Evolutionary conservation across 2,113 vertebrate species (phyloP), one percentile per base, ranked within the genome.

Genomic region (Apteryx owenii): DNA sequence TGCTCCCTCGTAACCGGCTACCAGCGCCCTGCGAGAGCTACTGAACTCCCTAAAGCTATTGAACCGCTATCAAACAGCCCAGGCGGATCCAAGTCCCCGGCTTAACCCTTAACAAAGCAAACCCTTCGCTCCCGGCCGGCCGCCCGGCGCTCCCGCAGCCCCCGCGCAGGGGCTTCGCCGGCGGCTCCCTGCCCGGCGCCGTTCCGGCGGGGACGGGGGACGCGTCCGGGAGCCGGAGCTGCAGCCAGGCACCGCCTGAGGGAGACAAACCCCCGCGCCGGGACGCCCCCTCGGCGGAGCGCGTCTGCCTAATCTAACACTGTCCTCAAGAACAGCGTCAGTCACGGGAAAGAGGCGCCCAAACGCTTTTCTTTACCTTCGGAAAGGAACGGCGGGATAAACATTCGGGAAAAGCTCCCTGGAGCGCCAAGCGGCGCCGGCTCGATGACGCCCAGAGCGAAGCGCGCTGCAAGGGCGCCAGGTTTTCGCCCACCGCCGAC

Each of bases 221-320:
- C 14, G 44, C 15, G 44, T 29, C 17, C 26, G 5, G 62, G 10
- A 26, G 25, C 26, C 15, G 7, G 46, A 46, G 29, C 51, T 71
- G 58, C 29, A 0, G 28, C 12, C 61, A 87, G 85, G 93, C 53
- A 82, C 94, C 82, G 12, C 90, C 91, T 10, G 42, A 95, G 94
- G 95, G 96, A 96, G 94, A 94, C 89, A 90, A 90, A 95, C 36
- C 77, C 28, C 69, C 4, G 1, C 3, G 3, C 44, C 56, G 46
- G 50, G 50, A 21, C 9, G 50, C 50, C 19, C 50, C 42, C 42
- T 10, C 42, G 42, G 51, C 22, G 22, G 51, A 22, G 50, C 50
- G 36, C 36, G 36, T 38, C 36, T 38, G 36, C 36, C 36, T 38
- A 38, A 38, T 38, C 36, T 38, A 38, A 38, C 36, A 38, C 36